These are phyloP conservation scores for Mystacornis crossleyi DNA, from an alignment of 2,113 vertebrate genomes.

Conservation along the genomic window DNA sequence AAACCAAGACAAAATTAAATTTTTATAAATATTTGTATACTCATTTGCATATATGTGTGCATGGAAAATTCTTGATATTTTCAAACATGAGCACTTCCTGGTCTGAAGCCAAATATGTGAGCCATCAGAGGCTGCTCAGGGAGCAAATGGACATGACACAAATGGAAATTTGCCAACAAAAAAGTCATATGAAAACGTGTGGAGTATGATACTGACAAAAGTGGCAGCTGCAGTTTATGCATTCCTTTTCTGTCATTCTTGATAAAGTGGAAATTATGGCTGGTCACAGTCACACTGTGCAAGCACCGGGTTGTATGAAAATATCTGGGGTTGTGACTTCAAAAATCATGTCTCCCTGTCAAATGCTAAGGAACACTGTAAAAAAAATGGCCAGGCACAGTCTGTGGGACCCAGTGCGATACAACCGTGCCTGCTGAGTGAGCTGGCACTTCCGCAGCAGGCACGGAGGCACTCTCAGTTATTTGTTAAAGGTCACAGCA, in stretches of 20 bases:
- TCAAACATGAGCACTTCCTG: not conserved
- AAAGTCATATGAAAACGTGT: accelerated
- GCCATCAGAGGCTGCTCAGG: not conserved
- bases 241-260: not conserved
- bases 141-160: not conserved
- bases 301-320: not conserved
- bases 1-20: not conserved
- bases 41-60: not conserved
- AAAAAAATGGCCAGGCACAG: accelerated
- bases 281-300: not conserved
- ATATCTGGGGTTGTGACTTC: not conserved
- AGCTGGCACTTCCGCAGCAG: not conserved
- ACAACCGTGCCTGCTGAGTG: not conserved
- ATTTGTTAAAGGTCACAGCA: not conserved
- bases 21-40: not conserved
- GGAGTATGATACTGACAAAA: not conserved
- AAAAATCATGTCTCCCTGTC: not conserved
- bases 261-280: not conserved
- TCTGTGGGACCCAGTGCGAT: accelerated
- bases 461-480: not conserved
- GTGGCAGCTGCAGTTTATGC: not conserved
- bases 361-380: not conserved
- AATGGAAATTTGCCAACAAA: not conserved
- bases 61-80: not conserved
- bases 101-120: not conserved